These are phyloP conservation scores for Pseudomyrmex pallidus DNA, from an alignment of 1,140 invertebrate species.

Conservation along the genomic window DNA sequence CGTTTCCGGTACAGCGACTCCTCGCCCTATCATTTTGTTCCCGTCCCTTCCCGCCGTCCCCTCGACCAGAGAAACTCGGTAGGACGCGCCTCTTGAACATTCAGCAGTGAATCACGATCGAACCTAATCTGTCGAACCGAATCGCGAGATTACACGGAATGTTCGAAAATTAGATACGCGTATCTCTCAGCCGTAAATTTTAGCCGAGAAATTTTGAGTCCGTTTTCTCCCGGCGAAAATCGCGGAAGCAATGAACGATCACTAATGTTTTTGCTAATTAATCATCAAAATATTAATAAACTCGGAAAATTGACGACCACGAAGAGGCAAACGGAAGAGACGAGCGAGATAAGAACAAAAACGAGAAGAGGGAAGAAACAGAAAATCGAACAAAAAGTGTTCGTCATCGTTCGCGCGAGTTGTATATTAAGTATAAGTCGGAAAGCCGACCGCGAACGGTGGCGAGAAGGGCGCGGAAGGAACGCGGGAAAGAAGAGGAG, in stretches of 20 bases:
- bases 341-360: constrained; percentile 23
- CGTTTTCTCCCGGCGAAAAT: neutral
- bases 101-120: constrained; percentile 35
- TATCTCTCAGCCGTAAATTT: neutral
- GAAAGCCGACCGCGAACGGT: constrained; percentile 42
- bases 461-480: neutral
- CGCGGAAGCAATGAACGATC: too few species aligned
- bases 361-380: neutral
- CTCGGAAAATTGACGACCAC: constrained; percentile 53
- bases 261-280: too few species aligned
- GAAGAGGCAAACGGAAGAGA: constrained; percentile 39
- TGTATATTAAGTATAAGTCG: constrained; percentile 58
- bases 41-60: constrained; percentile 32
- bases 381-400: constrained; percentile 56
- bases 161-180: neutral
- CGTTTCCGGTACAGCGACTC: constrained; percentile 58
- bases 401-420: constrained; percentile 33
- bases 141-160: constrained; percentile 45
- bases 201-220: neutral
- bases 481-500: constrained; percentile 42
- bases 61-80: constrained; percentile 19
- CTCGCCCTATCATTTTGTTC: constrained; percentile 50
- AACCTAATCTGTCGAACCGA: constrained; percentile 42
- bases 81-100: constrained; percentile 24
- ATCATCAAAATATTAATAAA: too few species aligned